Percentiles rank a stretch among this genome's conserved stretches.
Conservation (phyloP, 2,113 vertebrate species). For the Mus musculus region DNA sequence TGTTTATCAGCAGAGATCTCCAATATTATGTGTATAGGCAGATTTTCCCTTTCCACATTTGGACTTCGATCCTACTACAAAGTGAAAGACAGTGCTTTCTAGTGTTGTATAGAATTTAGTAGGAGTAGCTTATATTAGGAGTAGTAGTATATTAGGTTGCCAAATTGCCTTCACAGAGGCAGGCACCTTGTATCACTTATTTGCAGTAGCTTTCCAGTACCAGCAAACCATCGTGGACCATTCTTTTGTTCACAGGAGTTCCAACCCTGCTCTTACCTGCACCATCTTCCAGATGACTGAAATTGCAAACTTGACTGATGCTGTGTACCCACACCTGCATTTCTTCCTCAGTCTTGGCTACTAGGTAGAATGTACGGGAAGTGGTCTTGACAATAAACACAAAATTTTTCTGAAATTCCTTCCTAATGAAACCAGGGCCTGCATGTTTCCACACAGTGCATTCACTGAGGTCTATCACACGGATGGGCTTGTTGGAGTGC, state of each 20-base stretch:
- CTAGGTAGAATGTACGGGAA: slow-evolving; percentile 95
- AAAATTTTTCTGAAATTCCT: slow-evolving; percentile 94
- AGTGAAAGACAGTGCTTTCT: background rate
- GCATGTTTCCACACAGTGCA: slow-evolving; percentile 93
- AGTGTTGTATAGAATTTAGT: background rate
- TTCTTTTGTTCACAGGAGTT: background rate
- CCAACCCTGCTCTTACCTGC: slow-evolving; percentile 87
- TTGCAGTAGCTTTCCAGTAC: background rate
- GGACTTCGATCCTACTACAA: background rate
- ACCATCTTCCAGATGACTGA: slow-evolving; percentile 90
- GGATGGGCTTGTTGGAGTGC: slow-evolving; percentile 94
- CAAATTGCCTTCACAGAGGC: background rate
- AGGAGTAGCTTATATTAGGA: background rate
- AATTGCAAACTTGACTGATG: slow-evolving; percentile 96
- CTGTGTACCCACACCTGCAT: slow-evolving; percentile 96
- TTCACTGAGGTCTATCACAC: slow-evolving; percentile 95
- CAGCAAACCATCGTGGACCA: background rate
- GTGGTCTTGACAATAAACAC: slow-evolving; percentile 96
- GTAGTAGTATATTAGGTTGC: background rate
- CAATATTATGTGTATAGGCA: background rate
- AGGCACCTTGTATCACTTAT: background rate
- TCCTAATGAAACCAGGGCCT: slow-evolving; percentile 90
- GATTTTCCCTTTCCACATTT: background rate
- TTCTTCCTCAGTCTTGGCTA: slow-evolving; percentile 97
- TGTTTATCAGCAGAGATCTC: background rate